A percentile compares a stretch with the other conserved stretches of the same genome.
These are phyloP conservation scores for Epinephelus malabaricus DNA, from an alignment of 2,797 vertebrate species.

Conservation along the genomic window DNA sequence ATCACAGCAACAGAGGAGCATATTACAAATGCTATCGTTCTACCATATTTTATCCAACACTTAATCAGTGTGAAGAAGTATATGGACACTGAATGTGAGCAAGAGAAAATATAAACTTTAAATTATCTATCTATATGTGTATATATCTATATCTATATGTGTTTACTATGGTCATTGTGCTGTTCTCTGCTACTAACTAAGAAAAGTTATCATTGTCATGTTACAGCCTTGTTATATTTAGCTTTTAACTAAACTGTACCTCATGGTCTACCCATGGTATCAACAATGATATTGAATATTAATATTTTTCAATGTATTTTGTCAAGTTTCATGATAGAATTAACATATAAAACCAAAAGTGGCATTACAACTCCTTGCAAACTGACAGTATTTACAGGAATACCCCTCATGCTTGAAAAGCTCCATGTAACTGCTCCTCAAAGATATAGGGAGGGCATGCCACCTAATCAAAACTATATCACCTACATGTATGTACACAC, in stretches of 20 bases:
- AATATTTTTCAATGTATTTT: no score
- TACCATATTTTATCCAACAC: neutral
- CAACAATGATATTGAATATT: no score
- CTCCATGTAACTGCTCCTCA: neutral
- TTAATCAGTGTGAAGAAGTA: neutral
- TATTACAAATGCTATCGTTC: neutral
- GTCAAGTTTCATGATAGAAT: no score
- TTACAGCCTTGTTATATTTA: no score
- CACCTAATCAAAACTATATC: constrained; percentile 5
- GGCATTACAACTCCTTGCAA: neutral
- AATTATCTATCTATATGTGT: neutral
- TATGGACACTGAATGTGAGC: neutral
- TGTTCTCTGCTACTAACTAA: no score
- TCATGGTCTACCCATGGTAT: no score
- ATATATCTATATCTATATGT: no score
- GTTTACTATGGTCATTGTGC: no score
- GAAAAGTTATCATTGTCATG: no score
- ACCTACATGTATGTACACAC: no score
- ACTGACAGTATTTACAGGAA: neutral
- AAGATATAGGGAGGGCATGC: neutral
- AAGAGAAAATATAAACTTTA: neutral
- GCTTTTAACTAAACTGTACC: no score
- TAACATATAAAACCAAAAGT: neutral
- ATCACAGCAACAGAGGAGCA: neutral
- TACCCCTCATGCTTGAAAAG: no score